Conservation (phyloP, 1,140 invertebrate genomes). For the Drosophila guanche region DNA sequence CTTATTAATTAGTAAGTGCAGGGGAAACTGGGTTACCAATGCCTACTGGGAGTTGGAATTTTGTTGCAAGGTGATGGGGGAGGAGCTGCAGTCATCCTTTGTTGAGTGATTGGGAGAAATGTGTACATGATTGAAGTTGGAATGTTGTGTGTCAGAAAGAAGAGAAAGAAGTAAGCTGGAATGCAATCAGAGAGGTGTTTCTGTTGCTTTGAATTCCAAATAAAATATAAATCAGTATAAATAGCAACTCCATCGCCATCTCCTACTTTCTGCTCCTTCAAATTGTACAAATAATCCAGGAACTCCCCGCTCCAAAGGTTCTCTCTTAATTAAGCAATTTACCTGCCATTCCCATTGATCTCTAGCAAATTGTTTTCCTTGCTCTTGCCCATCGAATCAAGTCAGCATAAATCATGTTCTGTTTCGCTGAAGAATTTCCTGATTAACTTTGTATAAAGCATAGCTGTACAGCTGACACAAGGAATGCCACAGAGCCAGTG, state of each 20-base stretch:
- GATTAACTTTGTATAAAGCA: constrained; percentile 19
- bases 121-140: constrained; percentile 14
- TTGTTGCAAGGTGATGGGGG: constrained; percentile 8
- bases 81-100: constrained; percentile 22
- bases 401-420: constrained; percentile 58
- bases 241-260: too few species aligned
- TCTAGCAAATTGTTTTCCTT: constrained; percentile 20
- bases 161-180: background rate
- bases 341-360: background rate
- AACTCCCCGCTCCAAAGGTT: too few species aligned
- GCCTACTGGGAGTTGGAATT: constrained; percentile 5
- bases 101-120: constrained; percentile 16
- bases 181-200: too few species aligned
- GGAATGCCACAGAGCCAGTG: too few species aligned
- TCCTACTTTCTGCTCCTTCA: too few species aligned
- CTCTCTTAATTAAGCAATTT: too few species aligned
- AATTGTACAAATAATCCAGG: too few species aligned
- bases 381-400: constrained; percentile 32
- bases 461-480: background rate
- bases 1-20: constrained; percentile 41
- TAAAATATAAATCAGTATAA: too few species aligned
- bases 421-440: constrained; percentile 49
- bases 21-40: constrained; percentile 30
- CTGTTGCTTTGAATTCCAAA: too few species aligned
- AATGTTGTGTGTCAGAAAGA: background rate